Conservation (phyloP, 2,113 vertebrate species). For the Albula goreensis region DNA sequence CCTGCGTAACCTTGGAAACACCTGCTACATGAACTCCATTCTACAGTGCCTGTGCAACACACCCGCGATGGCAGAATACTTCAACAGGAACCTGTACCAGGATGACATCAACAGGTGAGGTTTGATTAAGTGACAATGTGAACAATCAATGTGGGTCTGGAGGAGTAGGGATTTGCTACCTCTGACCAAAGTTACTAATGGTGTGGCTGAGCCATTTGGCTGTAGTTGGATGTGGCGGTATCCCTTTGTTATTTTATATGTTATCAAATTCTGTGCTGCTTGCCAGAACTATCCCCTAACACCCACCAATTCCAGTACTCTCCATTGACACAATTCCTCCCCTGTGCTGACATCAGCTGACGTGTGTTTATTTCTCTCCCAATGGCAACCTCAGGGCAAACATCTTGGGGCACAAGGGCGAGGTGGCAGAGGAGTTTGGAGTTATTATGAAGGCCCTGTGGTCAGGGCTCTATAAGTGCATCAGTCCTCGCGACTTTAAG, state of each 20-base stretch:
- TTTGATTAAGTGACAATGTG: background rate
- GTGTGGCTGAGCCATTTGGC: too few relatives aligned
- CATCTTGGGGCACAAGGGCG: slow-evolving; percentile 93
- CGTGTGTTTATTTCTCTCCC: background rate
- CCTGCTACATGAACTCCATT: slow-evolving; percentile 87
- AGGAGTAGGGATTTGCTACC: too few relatives aligned
- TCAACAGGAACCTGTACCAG: slow-evolving; percentile 87
- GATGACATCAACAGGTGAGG: slow-evolving; percentile 7
- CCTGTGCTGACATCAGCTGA: background rate
- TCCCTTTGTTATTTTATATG: background rate
- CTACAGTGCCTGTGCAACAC: slow-evolving; percentile 65
- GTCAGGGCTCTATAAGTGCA: slow-evolving; percentile 89
- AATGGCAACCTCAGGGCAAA: slow-evolving; percentile 73
- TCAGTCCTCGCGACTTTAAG: slow-evolving; percentile 95
- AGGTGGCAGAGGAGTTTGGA: slow-evolving; percentile 96
- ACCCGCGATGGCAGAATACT: slow-evolving; percentile 82
- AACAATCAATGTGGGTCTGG: too few relatives aligned
- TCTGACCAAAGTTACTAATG: too few relatives aligned
- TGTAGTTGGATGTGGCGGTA: too few relatives aligned
- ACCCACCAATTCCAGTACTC: too few relatives aligned
- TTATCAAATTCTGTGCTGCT: too few relatives aligned
- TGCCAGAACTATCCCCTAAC: too few relatives aligned
- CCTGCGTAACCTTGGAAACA: slow-evolving; percentile 84
- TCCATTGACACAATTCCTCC: too few relatives aligned
- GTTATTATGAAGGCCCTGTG: slow-evolving; percentile 96